Evolutionary conservation across 2,113 vertebrate genomes (phyloP), one percentile per base, ranked within the genome.

Genomic region (Ammodytes marinus): DNA sequence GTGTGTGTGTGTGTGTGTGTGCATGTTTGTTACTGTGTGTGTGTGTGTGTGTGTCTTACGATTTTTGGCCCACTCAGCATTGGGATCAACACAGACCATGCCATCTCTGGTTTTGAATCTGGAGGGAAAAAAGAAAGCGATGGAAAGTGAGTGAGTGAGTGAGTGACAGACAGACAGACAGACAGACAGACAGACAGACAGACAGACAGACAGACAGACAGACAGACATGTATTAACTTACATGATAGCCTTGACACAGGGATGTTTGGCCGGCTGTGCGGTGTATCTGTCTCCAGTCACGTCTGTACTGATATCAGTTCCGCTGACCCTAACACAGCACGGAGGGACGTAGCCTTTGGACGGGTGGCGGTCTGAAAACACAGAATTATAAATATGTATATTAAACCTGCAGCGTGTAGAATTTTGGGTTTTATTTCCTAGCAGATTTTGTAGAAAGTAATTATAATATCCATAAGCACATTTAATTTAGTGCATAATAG

Each of bases 261-360:
- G 45, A 1, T 0, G 0, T 0, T 0, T 0, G 5, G 35, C 7
- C 8, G 5, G 0, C 6, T 7, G 53, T 17, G 40, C 0, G 0
- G 0, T 0, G 0, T 71, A 79, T 0, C 1, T 49, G 42, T 15
- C 0, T 15, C 65, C 70, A 2, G 1, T 11, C 11, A 84, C 65
- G 0, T 6, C 0, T 0, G 0, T 1, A 8, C 43, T 46, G 58
- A 69, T 12, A 3, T 79, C 0, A 0, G 0, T 4, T 4, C 1
- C 0, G 4, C 15, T 2, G 6, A 45, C 3, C 1, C 0, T 0
- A 0, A 0, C 8, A 53, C 82, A 84, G 19, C 74, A 69, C 5
- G 14, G 61, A 37, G n/a, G 0, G 42, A 12, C 6, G 2, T 0
- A 27, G 27, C 27, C 14, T 9, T 6, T 9, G 37, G 0, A 0